phyloP scores from a whole-genome alignment of 2,797 vertebrate genomes.

The Rhincodon typus region DNA sequence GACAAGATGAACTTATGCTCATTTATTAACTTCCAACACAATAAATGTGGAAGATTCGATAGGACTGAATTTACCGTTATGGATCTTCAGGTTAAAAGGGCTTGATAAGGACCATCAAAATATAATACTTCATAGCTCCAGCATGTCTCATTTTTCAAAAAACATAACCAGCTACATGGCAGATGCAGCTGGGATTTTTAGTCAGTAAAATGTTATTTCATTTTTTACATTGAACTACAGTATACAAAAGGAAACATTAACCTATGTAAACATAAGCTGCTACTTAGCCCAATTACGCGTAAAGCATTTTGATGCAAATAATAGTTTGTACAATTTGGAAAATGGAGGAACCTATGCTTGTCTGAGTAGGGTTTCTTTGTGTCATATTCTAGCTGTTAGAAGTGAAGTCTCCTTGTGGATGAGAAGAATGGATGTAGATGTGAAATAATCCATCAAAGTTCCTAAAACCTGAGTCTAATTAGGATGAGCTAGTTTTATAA shows the following conservation, averaged over 20 bases:
- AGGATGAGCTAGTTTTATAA: background rate
- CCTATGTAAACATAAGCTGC: background rate
- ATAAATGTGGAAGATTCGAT: slow-evolving; percentile 20
- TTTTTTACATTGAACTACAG: background rate
- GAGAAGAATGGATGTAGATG: background rate
- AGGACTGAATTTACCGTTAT: slow-evolving; percentile 31
- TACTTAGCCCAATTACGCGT: background rate
- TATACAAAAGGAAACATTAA: background rate
- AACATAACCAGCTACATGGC: background rate
- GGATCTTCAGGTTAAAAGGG: slow-evolving; percentile 21
- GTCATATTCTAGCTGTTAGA: background rate
- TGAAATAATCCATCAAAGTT: background rate
- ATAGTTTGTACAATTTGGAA: background rate
- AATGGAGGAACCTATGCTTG: background rate
- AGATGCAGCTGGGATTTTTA: background rate
- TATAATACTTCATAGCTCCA: background rate
- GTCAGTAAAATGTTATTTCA: background rate
- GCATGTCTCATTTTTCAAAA: slow-evolving; percentile 2
- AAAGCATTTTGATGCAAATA: slow-evolving; percentile 7
- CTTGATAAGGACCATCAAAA: background rate
- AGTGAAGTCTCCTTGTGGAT: background rate
- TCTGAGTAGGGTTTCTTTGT: background rate
- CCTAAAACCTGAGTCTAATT: background rate
- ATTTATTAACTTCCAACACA: slow-evolving; percentile 37
- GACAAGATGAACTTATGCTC: slow-evolving; percentile 33